Evolutionary conservation across 2,113 vertebrate species (phyloP).

Genomic region (Eudyptes chrysolophus): DNA sequence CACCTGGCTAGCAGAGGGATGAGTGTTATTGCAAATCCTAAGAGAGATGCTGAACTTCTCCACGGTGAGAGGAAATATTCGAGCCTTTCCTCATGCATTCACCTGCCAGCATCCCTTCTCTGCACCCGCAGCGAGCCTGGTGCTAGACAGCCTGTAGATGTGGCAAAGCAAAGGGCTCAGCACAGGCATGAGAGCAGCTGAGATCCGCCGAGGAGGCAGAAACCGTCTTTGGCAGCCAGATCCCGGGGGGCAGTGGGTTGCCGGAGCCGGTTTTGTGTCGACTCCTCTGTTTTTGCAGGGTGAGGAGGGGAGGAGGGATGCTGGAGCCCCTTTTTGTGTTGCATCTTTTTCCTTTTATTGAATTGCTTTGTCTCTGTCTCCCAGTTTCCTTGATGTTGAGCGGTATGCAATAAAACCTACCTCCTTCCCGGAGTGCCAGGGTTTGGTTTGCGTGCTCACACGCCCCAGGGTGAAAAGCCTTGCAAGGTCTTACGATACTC

Average conservation of each 20-base stretch:
- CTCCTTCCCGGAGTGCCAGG: neutral
- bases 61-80: neutral
- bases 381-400: neutral
- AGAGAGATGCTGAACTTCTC: slow-evolving; percentile 26
- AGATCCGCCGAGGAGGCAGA: neutral
- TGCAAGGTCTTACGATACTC: rapidly evolving
- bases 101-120: neutral
- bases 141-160: neutral
- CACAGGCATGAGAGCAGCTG: neutral
- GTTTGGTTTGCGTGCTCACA: neutral
- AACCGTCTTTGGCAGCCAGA: neutral
- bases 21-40: neutral
- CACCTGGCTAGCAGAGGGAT: neutral
- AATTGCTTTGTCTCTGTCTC: slow-evolving; percentile 20
- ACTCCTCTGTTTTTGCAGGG: neutral
- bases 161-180: neutral
- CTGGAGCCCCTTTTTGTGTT: neutral
- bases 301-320: neutral
- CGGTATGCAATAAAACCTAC: neutral
- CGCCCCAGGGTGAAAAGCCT: neutral
- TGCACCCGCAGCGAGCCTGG: neutral
- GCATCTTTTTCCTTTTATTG: neutral
- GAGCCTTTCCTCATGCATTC: neutral
- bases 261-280: neutral
- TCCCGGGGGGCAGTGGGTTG: neutral